Percentiles rank a stretch among this genome's conserved stretches.
phyloP scores from a whole-genome alignment of 1,140 invertebrate species.

The Drosophila rufa region DNA sequence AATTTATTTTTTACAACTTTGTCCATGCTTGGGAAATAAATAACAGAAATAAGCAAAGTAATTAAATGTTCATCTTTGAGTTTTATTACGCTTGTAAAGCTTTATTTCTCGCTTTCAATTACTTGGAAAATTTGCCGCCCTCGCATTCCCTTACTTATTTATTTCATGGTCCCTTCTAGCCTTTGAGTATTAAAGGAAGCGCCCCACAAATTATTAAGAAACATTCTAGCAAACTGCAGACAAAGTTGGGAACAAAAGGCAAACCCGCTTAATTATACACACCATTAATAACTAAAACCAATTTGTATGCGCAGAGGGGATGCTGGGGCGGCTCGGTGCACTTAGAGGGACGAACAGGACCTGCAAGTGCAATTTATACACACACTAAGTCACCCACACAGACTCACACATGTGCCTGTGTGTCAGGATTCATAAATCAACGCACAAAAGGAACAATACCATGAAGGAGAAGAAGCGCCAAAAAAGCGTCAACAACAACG shows the following conservation, averaged over 20 bases:
- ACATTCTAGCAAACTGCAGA: slow-evolving; percentile 79
- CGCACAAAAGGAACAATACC: slow-evolving; percentile 65
- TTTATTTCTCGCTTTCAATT: slow-evolving; percentile 33
- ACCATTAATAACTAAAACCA: slow-evolving; percentile 84
- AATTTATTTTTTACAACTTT: background rate
- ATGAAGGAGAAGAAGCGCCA: slow-evolving; percentile 10
- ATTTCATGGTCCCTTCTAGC: background rate
- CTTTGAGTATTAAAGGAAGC: slow-evolving; percentile 50
- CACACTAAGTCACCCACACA: slow-evolving; percentile 16
- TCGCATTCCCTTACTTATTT: background rate
- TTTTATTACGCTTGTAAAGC: background rate
- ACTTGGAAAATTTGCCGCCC: slow-evolving; percentile 13
- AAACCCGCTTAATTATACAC: slow-evolving; percentile 79
- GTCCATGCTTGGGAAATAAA: background rate
- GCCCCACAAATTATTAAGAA: slow-evolving; percentile 80
- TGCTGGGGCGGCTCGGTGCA: slow-evolving; percentile 14
- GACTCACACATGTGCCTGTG: slow-evolving; percentile 41
- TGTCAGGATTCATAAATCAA: slow-evolving; percentile 70
- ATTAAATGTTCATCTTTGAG: too few relatives aligned
- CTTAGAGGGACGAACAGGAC: slow-evolving; percentile 37
- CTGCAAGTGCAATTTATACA: slow-evolving; percentile 30
- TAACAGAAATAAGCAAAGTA: too few relatives aligned
- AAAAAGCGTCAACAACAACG: slow-evolving; percentile 6
- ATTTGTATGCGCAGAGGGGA: slow-evolving; percentile 67
- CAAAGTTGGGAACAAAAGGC: slow-evolving; percentile 81